A percentile compares a stretch with the other conserved stretches of the same genome.
Conservation (phyloP, 2,113 vertebrate genomes). For the Neotoma lepida region DNA sequence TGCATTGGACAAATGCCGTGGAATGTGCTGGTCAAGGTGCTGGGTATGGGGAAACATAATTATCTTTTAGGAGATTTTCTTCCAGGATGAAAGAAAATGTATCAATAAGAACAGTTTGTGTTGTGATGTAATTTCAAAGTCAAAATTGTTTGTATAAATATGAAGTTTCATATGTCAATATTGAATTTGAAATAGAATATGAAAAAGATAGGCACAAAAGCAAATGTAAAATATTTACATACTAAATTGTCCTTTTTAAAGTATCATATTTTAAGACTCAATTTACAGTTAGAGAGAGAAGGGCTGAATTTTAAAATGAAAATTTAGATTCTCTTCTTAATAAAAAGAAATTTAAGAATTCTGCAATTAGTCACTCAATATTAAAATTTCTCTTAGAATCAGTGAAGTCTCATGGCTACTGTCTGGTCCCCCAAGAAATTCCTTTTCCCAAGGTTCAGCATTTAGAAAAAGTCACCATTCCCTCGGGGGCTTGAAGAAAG, state of each 20-base stretch:
- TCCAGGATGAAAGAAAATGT: neutral
- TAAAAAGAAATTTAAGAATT: slow-evolving; percentile 47
- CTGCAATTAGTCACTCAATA: neutral
- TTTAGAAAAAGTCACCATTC: too few relatives aligned
- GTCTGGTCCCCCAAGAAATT: too few relatives aligned
- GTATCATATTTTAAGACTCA: neutral
- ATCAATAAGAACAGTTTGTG: neutral
- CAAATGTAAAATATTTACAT: slow-evolving; percentile 12
- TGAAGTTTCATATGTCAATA: slow-evolving; percentile 17
- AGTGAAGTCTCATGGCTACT: neutral
- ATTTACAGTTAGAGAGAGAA: neutral
- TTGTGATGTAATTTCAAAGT: slow-evolving; percentile 32
- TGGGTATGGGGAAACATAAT: neutral
- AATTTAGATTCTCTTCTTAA: slow-evolving; percentile 32
- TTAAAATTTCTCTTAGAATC: slow-evolving; percentile 34
- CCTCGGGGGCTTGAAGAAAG: too few relatives aligned
- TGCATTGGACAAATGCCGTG: neutral
- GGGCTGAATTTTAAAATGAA: neutral
- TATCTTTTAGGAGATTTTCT: neutral
- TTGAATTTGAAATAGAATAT: slow-evolving; percentile 28
- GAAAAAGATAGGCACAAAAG: neutral
- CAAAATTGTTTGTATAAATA: slow-evolving; percentile 35
- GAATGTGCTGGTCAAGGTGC: neutral
- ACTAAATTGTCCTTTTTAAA: neutral
- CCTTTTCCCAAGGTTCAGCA: too few relatives aligned